phyloP scores from a whole-genome alignment of 2,113 vertebrate species.

The Montifringilla adamsi region DNA sequence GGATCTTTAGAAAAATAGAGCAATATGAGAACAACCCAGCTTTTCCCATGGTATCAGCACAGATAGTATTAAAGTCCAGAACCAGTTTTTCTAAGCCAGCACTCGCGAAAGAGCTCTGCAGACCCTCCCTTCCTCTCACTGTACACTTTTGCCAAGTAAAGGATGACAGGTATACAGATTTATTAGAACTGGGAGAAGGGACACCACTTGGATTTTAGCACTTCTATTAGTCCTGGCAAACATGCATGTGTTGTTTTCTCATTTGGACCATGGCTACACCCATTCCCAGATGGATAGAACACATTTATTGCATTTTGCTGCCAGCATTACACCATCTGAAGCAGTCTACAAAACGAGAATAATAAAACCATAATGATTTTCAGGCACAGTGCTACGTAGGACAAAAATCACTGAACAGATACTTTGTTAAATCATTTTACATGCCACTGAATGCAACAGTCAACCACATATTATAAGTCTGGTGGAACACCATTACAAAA shows the following conservation, averaged over 20 bases:
- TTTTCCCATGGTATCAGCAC: background rate
- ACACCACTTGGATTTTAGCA: background rate
- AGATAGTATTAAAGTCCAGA: background rate
- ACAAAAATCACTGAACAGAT: background rate
- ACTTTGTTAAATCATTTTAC: background rate
- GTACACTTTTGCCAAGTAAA: background rate
- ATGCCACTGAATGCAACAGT: background rate
- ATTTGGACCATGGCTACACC: background rate
- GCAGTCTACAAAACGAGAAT: background rate
- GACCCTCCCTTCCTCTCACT: background rate
- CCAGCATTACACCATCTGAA: conserved; percentile 9
- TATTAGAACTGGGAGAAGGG: background rate
- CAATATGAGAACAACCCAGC: background rate
- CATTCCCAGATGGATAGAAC: background rate
- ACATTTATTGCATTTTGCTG: background rate
- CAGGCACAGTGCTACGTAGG: background rate
- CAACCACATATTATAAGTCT: background rate
- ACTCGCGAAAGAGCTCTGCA: background rate
- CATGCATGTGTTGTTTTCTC: background rate
- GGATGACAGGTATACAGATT: background rate
- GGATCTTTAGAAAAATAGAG: conserved; percentile 27
- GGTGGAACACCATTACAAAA: background rate
- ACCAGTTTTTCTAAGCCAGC: background rate
- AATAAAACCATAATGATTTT: conserved; percentile 2
- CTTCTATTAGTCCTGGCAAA: background rate